phyloP scores from a whole-genome alignment of 2,113 vertebrate species.

The Semnopithecus entellus region DNA sequence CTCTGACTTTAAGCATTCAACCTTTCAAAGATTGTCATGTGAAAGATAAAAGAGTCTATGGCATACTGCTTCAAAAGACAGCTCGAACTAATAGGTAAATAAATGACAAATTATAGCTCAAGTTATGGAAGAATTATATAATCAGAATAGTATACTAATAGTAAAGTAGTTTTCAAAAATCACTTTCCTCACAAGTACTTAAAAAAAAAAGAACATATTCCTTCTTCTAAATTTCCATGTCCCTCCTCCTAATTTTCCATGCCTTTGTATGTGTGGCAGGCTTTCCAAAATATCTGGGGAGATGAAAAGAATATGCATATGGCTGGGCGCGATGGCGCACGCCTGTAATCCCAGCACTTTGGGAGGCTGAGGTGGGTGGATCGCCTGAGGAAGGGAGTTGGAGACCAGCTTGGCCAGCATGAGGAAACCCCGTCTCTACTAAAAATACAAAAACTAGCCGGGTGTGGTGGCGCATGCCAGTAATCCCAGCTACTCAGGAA shows the following conservation, averaged over 20 bases:
- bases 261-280: neutral
- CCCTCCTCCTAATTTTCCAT: neutral
- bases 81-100: neutral
- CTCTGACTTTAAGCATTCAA: neutral
- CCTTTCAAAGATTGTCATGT: neutral
- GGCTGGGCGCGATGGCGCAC: too few relatives aligned
- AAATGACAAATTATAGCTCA: neutral
- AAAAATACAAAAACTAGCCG: too few relatives aligned
- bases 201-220: neutral
- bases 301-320: neutral
- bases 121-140: neutral
- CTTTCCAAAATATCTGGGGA: neutral
- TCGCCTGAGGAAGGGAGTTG: too few relatives aligned
- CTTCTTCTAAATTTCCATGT: neutral
- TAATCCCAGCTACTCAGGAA: too few relatives aligned
- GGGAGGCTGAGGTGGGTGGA: too few relatives aligned
- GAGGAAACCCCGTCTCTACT: too few relatives aligned
- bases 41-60: neutral
- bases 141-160: neutral
- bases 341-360: too few relatives aligned
- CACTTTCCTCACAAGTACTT: neutral
- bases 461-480: too few relatives aligned
- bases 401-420: too few relatives aligned
- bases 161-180: neutral
- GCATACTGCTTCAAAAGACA: neutral